Evolutionary conservation across 2,888 invertebrate genomes (phyloP), one percentile per base, ranked within the genome.

Genomic region (Drosophila prostipennis): DNA sequence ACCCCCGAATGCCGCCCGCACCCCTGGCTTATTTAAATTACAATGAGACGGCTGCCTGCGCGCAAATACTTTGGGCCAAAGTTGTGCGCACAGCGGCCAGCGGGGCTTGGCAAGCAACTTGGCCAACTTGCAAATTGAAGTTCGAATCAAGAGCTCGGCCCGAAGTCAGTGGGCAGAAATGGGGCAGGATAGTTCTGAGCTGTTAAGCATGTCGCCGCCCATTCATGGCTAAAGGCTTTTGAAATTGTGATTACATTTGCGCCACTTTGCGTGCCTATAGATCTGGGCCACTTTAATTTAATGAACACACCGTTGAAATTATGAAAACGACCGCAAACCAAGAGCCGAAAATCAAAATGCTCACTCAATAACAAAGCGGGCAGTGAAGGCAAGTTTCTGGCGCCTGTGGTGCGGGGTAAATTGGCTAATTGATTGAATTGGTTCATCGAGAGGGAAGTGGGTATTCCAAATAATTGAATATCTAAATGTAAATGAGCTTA

Each of bases 41-140:
- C 87, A 83, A 84, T 87, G 74, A 81, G 85, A 73, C 58, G 72
- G 49, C 74, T 67, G 75, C 72, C 70, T 49, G 64, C 67, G 58
- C 60, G 53, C 45, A 56, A 71, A 55, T 74, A 70, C 75, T 68
- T 57, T 57, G 54, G 65, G 48, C 65, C 71, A 49, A 77, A 73
- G 43, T 77, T 63, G 73, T 52, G 58, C 45, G 69, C 64, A 60
- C 45, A 51, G 43, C 54, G 72, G 56, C 60, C 61, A 26, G 48
- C 58, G 46, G 54, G 74, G 61, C 61, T 61, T 74, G 69, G 72
- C 77, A 70, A 79, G 85, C 82, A 83, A 87, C 80, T 82, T 89
- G 79, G 72, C 76, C 85, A 74, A 82, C 85, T 82, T 82, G 89
- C 89, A 89, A 89, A 89, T 89, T 82, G 64, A 84, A 89, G 89